Conservation (phyloP, 1,140 invertebrate genomes). For the Schmidtea mediterranea region DNA sequence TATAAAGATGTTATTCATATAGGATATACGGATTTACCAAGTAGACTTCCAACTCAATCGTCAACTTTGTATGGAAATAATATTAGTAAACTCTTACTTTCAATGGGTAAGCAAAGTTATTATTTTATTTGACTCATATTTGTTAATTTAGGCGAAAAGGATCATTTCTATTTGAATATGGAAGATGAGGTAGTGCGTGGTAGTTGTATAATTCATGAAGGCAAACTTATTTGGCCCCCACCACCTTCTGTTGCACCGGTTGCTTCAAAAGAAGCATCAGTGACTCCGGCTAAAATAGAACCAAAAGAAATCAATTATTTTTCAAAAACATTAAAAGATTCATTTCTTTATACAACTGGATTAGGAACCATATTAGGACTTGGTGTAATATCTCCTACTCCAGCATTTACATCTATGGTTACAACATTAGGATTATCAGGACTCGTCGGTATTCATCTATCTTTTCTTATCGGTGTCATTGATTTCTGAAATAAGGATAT, state of each 20-base stretch:
- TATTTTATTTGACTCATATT: neutral
- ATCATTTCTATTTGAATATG: constrained; percentile 48
- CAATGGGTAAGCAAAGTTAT: constrained; percentile 33
- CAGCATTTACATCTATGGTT: constrained; percentile 55
- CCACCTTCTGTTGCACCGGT: constrained; percentile 25
- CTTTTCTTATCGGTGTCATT: constrained; percentile 20
- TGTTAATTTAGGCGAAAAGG: constrained; percentile 30
- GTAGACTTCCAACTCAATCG: constrained; percentile 52
- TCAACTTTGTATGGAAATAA: constrained; percentile 65
- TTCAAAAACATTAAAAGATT: constrained; percentile 35
- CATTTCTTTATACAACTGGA: constrained; percentile 43
- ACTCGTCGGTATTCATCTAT: constrained; percentile 57
- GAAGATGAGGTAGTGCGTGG: constrained; percentile 60
- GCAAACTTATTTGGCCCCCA: constrained; percentile 49
- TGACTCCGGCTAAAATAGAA: constrained; percentile 18
- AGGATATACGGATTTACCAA: constrained; percentile 55
- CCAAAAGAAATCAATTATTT: constrained; percentile 29
- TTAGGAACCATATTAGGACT: constrained; percentile 29
- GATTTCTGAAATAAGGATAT: too few relatives aligned
- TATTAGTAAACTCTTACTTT: constrained; percentile 55
- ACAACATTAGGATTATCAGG: constrained; percentile 52
- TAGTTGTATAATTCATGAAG: constrained; percentile 27
- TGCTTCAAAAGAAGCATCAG: constrained; percentile 15
- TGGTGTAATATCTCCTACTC: constrained; percentile 46
- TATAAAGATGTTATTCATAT: constrained; percentile 54